phyloP scores from a whole-genome alignment of 2,797 vertebrate genomes.

The Sebastes steindachneri region DNA sequence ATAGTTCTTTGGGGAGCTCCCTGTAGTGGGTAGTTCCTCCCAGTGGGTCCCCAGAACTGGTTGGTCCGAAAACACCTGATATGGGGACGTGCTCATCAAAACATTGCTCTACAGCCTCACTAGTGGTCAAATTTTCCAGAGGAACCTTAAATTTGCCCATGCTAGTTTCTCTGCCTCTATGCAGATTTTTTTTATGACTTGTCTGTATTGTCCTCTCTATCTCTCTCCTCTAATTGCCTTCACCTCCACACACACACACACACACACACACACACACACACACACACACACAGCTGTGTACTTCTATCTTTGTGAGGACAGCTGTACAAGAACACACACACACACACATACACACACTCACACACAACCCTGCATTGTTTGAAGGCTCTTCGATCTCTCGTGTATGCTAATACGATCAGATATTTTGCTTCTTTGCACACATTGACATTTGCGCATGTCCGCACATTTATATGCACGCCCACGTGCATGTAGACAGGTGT shows the following conservation, averaged over 20 bases:
- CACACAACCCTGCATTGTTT: neutral
- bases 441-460: neutral
- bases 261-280: neutral
- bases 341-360: neutral
- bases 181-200: neutral
- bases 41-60: too few species aligned
- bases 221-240: neutral
- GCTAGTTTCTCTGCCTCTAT: neutral
- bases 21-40: too few species aligned
- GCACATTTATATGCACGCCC: neutral
- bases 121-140: neutral
- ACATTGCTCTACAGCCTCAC: neutral
- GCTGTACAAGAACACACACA: too few species aligned
- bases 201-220: neutral
- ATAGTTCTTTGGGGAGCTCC: too few species aligned
- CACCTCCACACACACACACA: neutral
- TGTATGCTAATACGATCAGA: conserved; percentile 12
- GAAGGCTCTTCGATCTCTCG: neutral
- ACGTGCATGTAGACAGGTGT: neutral
- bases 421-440: conserved; percentile 2
- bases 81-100: neutral
- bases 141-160: neutral
- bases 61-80: neutral
- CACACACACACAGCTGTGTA: too few species aligned
- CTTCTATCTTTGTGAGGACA: too few species aligned